Conservation (phyloP, 2,888 invertebrate species). For the Petrolisthes cinctipes region DNA sequence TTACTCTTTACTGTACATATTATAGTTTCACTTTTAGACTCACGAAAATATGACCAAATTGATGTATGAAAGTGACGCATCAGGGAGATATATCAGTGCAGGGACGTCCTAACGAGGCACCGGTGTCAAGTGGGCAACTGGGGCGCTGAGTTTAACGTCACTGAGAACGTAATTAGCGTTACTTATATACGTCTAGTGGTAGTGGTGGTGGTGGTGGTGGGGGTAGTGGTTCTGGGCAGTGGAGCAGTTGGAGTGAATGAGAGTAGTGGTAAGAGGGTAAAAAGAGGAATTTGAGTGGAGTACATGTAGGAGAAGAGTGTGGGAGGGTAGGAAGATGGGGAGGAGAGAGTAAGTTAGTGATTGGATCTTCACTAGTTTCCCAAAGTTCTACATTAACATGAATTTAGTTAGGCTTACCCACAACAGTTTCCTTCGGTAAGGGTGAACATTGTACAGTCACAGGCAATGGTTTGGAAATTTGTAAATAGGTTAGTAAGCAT, state of each 20-base stretch:
- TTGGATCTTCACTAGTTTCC: not conserved
- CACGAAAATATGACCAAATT: not conserved
- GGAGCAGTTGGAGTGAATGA: not conserved
- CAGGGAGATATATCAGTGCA: constrained; percentile 16
- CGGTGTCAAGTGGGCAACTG: constrained; percentile 28
- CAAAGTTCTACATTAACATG: too few species aligned
- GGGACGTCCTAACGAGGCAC: constrained; percentile 29
- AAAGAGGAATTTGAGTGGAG: not conserved
- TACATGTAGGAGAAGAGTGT: not conserved
- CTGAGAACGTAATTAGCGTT: constrained; percentile 35
- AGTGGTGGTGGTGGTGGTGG: not conserved
- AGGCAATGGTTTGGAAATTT: too few species aligned
- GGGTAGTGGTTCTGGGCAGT: not conserved
- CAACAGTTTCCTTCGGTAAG: too few species aligned
- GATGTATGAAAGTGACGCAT: not conserved
- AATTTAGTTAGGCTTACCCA: too few species aligned
- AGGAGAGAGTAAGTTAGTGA: not conserved
- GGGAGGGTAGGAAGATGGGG: not conserved
- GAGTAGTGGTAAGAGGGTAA: not conserved
- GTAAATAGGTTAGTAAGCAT: too few species aligned
- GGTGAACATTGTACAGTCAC: too few species aligned
- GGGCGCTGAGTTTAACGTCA: constrained; percentile 25
- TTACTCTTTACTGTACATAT: not conserved
- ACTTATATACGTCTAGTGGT: constrained; percentile 8
- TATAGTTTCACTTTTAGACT: not conserved